Evolutionary conservation across 2,113 vertebrate species (phyloP).

Genomic region (Probosciger aterrimus): DNA sequence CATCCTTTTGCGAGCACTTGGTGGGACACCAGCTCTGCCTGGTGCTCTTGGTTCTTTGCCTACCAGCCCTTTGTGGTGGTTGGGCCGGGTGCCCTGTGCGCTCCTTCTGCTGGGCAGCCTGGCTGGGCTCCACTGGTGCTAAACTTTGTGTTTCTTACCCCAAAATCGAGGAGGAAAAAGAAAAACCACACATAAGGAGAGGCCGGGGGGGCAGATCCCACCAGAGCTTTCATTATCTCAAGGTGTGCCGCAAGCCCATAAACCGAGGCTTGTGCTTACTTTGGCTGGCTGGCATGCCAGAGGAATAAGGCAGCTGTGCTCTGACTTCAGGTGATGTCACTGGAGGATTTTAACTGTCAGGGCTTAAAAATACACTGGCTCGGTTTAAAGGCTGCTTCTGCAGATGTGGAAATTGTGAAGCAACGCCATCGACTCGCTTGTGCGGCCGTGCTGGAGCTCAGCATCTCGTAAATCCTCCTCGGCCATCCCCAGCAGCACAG

Average conservation of each 20-base stretch:
- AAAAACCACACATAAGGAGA: neutral
- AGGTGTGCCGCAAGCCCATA: constrained; percentile 18
- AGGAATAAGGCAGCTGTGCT: constrained; percentile 48
- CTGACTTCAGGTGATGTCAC: constrained; percentile 45
- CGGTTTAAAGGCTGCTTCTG: constrained; percentile 4
- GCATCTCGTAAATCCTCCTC: neutral
- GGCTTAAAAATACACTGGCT: constrained; percentile 21
- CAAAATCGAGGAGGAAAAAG: fast-evolving
- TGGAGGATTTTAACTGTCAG: constrained; percentile 43
- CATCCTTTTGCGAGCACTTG: neutral
- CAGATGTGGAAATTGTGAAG: constrained; percentile 28
- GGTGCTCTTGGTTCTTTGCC: neutral
- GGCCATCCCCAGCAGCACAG: neutral
- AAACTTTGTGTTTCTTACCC: neutral
- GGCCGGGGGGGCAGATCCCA: neutral
- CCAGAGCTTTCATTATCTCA: neutral
- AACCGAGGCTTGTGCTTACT: neutral
- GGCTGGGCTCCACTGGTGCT: neutral
- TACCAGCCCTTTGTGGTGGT: neutral
- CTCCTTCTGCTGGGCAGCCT: neutral
- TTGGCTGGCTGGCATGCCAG: neutral
- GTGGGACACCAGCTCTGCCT: neutral
- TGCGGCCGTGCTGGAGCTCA: neutral
- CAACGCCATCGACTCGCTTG: neutral
- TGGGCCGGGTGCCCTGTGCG: fast-evolving